phyloP scores from a whole-genome alignment of 2,888 invertebrate species.

The Marronus borbonicus region DNA sequence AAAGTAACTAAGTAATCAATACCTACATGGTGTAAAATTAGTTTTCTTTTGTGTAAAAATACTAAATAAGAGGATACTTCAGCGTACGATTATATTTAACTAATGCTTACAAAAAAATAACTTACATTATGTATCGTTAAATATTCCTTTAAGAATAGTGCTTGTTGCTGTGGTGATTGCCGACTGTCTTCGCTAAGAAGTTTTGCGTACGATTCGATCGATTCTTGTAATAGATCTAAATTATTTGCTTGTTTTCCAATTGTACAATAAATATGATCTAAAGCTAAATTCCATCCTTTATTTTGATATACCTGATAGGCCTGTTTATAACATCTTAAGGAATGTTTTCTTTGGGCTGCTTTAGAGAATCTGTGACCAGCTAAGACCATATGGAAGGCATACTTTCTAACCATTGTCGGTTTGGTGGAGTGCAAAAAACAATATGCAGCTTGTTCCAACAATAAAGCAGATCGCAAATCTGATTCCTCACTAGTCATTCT shows the following conservation, averaged over 20 bases:
- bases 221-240: constrained; percentile 80
- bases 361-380: constrained; percentile 97
- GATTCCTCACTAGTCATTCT: constrained; percentile 98
- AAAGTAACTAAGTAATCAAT: too few species aligned
- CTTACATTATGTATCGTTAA: constrained; percentile 86
- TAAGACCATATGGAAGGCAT: constrained; percentile 96
- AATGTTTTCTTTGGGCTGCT: constrained; percentile 93
- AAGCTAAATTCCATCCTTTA: constrained; percentile 92
- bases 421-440: constrained; percentile 83
- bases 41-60: background rate
- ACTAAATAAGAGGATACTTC: too few species aligned
- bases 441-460: constrained; percentile 96
- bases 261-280: constrained; percentile 96
- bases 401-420: constrained; percentile 89
- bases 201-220: constrained; percentile 84
- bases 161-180: constrained; percentile 83
- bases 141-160: constrained; percentile 89
- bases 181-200: constrained; percentile 81
- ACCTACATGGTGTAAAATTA: too few species aligned
- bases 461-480: constrained; percentile 93
- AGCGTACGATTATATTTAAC: too few species aligned
- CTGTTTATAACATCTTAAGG: constrained; percentile 92
- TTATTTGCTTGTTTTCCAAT: constrained; percentile 92
- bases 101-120: constrained; percentile 40
- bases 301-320: constrained; percentile 84